Evolutionary conservation across 2,113 vertebrate species (phyloP), one percentile per base, ranked within the genome.

Genomic region (Poecile atricapillus): DNA sequence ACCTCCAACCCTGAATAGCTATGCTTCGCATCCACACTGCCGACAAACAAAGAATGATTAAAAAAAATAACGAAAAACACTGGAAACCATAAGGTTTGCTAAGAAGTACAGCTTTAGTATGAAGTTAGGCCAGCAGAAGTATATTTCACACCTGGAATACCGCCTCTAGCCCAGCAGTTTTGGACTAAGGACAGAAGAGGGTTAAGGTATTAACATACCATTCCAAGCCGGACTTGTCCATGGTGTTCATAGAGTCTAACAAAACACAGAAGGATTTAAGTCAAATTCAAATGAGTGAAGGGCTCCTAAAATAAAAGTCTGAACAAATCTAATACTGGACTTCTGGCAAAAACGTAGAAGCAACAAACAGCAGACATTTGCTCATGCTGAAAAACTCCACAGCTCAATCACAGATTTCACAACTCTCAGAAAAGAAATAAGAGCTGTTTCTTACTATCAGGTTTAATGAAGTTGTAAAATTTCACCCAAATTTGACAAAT

Each of bases 191-290:
- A 82, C 17, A 68, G 24, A 23, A 71, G 90, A 93, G 3, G 2
- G 10, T 62, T 70, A 71, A 73, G 67, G 75, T 3, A 49, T 21
- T 43, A 85, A 97, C 98, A 95, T 98, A 99, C 99, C 99, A 99
- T 99, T 92, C 99, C 99, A 85, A 99, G 98, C 44, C 98, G 98
- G 79, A 99, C 99, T 97, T 99, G 99, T 92, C 99, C 99, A 98
- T 99, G 98, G 89, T 98, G 98, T 73, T 99, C 98, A 89, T 97
- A 98, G 60, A 99, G 97, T 96, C 99, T 99, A 81, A 60, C 56
- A 88, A 97, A 96, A 89, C 20, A 96, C 10, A 90, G 22, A 93
- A 93, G 17, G 3, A 86, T 79, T 95, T 96, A 87, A 94, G n/a
- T 95, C 27, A 75, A 89, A 87, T 60, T 55, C 6, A 92, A 80